Evolutionary conservation across 1,140 invertebrate species (phyloP), one percentile per base, ranked within the genome.

Genomic region (Drosophila littoralis): DNA sequence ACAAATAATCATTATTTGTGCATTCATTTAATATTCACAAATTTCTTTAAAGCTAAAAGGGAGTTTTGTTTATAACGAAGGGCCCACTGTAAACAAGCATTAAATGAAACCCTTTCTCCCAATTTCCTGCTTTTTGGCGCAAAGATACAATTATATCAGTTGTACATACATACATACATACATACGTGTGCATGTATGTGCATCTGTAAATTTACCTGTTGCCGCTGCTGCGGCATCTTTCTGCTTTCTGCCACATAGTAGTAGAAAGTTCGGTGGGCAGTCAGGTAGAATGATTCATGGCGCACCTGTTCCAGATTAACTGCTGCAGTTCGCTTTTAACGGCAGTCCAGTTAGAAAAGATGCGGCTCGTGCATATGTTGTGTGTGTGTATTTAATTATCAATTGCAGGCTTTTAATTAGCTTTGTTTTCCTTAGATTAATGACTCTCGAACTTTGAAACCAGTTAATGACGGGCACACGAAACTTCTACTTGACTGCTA

Each of bases 191-290:
- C 28, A 5, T 22, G 6, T 42, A 32, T 57, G 15, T 66, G 12
- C 15, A 38, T 40, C 5, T 32, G 28, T 60, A 36, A 13, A n/a
- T 32, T 17, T 65, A 71, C 51, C 52, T 71, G 68, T 71, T 64
- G 40, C 38, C 10, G 40, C 8, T 6, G 33, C n/a, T 10, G 6
- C 22, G 5, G 17, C 10, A 28, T 28, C 22, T 15, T 28, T 61
- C 17, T 9, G 2, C 45, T 54, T 36, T 35, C 65, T 65, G 43
- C 36, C 28, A 17, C 50, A 57, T 17, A 5, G 15, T 32, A 7
- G 68, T 71, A 71, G 68, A 71, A 71, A 71, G 68, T 71, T 71
- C 50, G 59, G 7, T 51, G 42, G 51, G 7, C 51, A 45, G 42
- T 10, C 68, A 65, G 61, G 68, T 71, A 65, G 36, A 63, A 55